These are phyloP conservation scores for Trochalopteron elliotii DNA, from an alignment of 2,113 vertebrate genomes.

Conservation along the genomic window DNA sequence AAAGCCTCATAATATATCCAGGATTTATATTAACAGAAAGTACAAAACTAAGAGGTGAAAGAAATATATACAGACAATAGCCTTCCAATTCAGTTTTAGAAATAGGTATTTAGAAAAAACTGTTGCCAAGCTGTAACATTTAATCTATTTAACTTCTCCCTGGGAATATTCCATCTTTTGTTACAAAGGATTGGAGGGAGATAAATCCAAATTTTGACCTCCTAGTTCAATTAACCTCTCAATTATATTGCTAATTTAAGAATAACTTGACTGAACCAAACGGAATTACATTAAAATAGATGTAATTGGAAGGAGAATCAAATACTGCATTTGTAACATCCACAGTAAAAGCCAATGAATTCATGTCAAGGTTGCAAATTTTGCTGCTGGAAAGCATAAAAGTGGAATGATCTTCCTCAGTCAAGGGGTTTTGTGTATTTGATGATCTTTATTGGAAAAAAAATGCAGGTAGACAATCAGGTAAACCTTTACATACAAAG, in stretches of 20 bases:
- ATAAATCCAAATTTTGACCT: background rate
- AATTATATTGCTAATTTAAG: background rate
- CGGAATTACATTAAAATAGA: background rate
- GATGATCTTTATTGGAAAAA: background rate
- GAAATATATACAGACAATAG: background rate
- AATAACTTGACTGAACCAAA: background rate
- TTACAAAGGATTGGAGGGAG: background rate
- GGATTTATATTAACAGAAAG: background rate
- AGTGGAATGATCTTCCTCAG: background rate
- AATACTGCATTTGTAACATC: background rate
- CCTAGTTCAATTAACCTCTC: background rate
- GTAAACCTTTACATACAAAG: background rate
- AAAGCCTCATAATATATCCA: background rate
- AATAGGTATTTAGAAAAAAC: background rate
- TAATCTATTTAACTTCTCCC: background rate
- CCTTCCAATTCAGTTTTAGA: background rate
- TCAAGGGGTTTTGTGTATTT: background rate
- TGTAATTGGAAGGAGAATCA: background rate
- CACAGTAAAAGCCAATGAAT: background rate
- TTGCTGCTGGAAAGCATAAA: background rate
- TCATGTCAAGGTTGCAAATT: background rate
- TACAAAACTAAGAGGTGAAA: background rate
- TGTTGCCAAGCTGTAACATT: background rate
- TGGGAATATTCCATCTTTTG: background rate
- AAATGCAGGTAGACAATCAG: background rate